Evolutionary conservation across 2,888 invertebrate genomes (phyloP), one percentile per base, ranked within the genome.

Genomic region (Drosophila dives): DNA sequence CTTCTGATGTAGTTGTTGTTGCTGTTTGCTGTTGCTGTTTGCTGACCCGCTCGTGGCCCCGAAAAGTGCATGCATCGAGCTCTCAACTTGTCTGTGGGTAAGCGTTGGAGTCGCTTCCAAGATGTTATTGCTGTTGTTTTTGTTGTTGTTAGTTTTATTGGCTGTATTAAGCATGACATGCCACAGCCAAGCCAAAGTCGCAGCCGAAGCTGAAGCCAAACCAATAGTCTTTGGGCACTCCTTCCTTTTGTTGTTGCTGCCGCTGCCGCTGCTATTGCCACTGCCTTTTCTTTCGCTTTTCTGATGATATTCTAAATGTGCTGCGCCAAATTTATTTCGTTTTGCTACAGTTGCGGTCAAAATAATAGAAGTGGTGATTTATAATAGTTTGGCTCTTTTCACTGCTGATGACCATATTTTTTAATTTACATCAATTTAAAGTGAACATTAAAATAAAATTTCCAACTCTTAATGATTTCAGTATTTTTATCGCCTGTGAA

Each of bases 251-350:
- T 72, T 74, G 55, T 40, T 55, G 38, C 45, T 23, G 45, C 45
- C 29, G 63, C 29, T 40, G 45, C 49, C 50, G 17, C 50, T 58
- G 63, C 70, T 51, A 36, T 33, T 54, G 59, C 58, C 26, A 32
- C 50, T 66, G 61, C 51, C 59, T 58, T 72, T 61, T 60, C 59
- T 64, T 60, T 69, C 32, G 69, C 66, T 60, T 80, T 73, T 72
- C 83, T 83, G 91, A 91, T 91, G 91, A 91, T 91, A 91, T 91
- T 91, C 91, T 91, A 91, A 91, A 90, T 89, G 91, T 83, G 85
- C 87, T 90, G 85, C 72, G 81, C 84, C 84, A 85, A 91, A 84
- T 90, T 91, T 83, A 86, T 83, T 86, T 90, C 75, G 87, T 76
- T 86, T 88, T 88, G 89, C 78, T 75, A 83, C 45, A 45, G 23